These are phyloP conservation scores for Nanger granti DNA, from an alignment of 2,113 vertebrate genomes.

Conservation along the genomic window DNA sequence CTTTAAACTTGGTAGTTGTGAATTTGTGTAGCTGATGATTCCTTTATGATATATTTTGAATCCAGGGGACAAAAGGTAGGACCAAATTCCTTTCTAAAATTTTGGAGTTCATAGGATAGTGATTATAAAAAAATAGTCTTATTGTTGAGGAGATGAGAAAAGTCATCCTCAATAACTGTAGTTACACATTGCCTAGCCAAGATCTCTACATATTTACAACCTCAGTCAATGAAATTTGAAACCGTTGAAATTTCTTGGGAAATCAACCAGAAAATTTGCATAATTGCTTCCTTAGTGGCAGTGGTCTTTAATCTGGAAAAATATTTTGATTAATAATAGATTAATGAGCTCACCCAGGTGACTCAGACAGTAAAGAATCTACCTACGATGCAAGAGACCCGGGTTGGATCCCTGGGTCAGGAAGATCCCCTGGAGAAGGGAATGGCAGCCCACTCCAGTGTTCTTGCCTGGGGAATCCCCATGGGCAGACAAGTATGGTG, in stretches of 20 bases:
- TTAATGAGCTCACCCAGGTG: neutral
- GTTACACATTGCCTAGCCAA: neutral
- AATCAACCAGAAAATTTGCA: neutral
- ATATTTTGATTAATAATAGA: neutral
- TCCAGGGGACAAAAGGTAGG: neutral
- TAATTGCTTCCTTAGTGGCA: neutral
- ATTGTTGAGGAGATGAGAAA: neutral
- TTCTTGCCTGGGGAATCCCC: neutral
- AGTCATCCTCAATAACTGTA: neutral
- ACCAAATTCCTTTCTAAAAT: neutral
- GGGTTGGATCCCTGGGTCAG: neutral
- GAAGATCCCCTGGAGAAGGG: neutral
- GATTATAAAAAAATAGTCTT: neutral
- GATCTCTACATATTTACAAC: neutral
- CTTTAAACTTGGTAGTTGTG: neutral
- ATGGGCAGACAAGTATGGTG: neutral
- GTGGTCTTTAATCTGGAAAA: neutral
- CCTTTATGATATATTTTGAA: neutral
- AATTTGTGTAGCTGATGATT: neutral
- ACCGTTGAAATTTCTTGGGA: neutral
- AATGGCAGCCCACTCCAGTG: neutral
- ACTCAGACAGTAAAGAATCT: neutral
- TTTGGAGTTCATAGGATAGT: neutral
- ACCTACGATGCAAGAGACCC: neutral
- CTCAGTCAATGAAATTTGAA: neutral